A percentile compares a stretch with the other conserved stretches of the same genome.
Evolutionary conservation across 2,797 vertebrate genomes (phyloP).

Genomic region (Limosa lapponica): DNA sequence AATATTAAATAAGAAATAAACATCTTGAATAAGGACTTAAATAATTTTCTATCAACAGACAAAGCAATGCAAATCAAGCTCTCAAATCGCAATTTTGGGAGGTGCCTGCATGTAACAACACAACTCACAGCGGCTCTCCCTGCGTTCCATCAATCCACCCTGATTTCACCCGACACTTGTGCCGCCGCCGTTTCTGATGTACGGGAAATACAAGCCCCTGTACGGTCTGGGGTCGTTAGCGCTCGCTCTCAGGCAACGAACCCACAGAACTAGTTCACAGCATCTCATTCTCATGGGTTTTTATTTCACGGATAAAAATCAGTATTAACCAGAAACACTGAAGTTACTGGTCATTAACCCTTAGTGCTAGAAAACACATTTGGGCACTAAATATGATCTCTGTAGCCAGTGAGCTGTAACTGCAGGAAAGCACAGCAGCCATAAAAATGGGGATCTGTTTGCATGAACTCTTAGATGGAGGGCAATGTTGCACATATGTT

Average conservation of each 20-base stretch:
- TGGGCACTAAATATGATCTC: not conserved
- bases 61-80: not conserved
- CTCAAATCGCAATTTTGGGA: not conserved
- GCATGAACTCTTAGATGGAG: not conserved
- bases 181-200: not conserved
- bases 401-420: not conserved
- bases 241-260: not conserved
- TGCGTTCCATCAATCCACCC: not conserved
- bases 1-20: not conserved
- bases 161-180: rapidly evolving
- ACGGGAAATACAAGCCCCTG: not conserved
- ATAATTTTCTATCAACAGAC: not conserved
- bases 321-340: not conserved
- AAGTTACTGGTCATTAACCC: slow-evolving; percentile 7
- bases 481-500: not conserved
- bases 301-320: slow-evolving; percentile 17
- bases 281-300: not conserved
- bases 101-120: not conserved
- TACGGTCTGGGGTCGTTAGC: rapidly evolving
- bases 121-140: not conserved
- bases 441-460: not conserved
- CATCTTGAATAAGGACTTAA: not conserved
- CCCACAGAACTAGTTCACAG: not conserved
- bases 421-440: not conserved
- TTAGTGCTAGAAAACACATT: not conserved